Conservation (phyloP, 2,113 vertebrate genomes). For the Brachionichthys hirsutus region DNA sequence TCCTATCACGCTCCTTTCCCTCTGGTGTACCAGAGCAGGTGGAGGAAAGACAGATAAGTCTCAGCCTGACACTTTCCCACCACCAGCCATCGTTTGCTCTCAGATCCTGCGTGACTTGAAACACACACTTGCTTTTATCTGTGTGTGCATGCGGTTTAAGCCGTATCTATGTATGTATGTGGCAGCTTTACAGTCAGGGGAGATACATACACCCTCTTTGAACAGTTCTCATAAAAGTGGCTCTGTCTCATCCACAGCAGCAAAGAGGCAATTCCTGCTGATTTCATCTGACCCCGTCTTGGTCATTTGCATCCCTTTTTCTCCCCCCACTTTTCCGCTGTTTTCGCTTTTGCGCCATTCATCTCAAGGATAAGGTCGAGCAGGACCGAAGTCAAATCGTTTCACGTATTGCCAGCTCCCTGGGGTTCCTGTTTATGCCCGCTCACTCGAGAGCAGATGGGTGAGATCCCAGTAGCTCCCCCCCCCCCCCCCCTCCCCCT, state of each 20-base stretch:
- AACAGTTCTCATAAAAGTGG: slow-evolving; percentile 48
- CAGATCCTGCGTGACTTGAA: slow-evolving; percentile 39
- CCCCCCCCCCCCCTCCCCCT: too few species aligned
- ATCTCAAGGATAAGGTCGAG: slow-evolving; percentile 41
- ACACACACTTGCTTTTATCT: slow-evolving; percentile 38
- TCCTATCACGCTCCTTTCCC: slow-evolving; percentile 26
- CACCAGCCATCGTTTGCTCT: slow-evolving; percentile 40
- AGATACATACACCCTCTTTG: slow-evolving; percentile 41
- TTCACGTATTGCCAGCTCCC: slow-evolving; percentile 66
- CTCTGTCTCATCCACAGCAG: slow-evolving; percentile 19
- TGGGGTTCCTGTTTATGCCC: slow-evolving; percentile 59
- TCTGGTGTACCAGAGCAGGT: slow-evolving; percentile 41
- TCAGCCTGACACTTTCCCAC: slow-evolving; percentile 36
- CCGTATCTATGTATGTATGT: slow-evolving; percentile 30
- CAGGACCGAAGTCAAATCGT: slow-evolving; percentile 53
- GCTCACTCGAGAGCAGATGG: slow-evolving; percentile 55
- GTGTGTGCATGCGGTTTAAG: slow-evolving; percentile 20
- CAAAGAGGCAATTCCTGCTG: slow-evolving; percentile 49
- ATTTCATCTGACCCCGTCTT: slow-evolving; percentile 54
- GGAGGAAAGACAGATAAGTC: slow-evolving; percentile 55
- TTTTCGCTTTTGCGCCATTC: too few species aligned
- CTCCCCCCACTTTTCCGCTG: too few species aligned
- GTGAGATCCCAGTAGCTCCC: slow-evolving; percentile 42
- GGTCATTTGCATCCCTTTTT: slow-evolving; percentile 61
- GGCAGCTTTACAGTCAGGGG: slow-evolving; percentile 18